Evolutionary conservation across 2,888 invertebrate species (phyloP).

Genomic region (Phalangium opilio): DNA sequence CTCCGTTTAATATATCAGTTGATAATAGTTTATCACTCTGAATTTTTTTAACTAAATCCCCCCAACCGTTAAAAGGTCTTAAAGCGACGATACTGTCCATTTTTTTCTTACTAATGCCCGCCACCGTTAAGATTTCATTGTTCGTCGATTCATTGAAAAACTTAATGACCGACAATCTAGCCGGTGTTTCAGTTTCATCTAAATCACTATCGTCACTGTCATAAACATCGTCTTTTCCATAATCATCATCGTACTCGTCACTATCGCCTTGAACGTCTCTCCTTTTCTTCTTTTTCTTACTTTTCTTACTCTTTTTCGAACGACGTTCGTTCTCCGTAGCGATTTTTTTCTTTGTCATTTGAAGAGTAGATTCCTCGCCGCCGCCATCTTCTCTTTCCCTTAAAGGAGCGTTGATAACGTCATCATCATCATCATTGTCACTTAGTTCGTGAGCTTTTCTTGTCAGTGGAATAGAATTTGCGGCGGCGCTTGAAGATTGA

Average conservation of each 20-base stretch:
- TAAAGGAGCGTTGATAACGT: not conserved
- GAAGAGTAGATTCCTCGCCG: not conserved
- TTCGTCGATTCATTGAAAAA: conserved; percentile 62
- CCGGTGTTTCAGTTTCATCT: conserved; percentile 9
- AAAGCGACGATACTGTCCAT: conserved; percentile 54
- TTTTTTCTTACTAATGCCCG: conserved; percentile 69
- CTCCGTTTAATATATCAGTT: conserved; percentile 62
- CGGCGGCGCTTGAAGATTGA: too few species aligned
- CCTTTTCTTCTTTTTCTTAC: conserved; percentile 5
- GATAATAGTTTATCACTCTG: conserved; percentile 51
- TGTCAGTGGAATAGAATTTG: too few species aligned
- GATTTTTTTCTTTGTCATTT: not conserved
- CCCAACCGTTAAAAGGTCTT: conserved; percentile 67
- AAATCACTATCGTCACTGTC: conserved; percentile 31
- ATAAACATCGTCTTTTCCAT: conserved; percentile 39
- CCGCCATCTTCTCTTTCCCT: too few species aligned
- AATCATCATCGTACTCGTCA: conserved; percentile 17
- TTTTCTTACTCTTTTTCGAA: too few species aligned
- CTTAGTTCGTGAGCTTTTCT: too few species aligned
- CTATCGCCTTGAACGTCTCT: conserved; percentile 5
- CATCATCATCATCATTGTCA: not conserved
- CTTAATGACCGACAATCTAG: conserved; percentile 33
- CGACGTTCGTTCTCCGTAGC: too few species aligned
- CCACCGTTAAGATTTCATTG: conserved; percentile 58
- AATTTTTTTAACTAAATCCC: conserved; percentile 52